Conservation (phyloP, 2,797 vertebrate genomes). For the Coreius guichenoti region DNA sequence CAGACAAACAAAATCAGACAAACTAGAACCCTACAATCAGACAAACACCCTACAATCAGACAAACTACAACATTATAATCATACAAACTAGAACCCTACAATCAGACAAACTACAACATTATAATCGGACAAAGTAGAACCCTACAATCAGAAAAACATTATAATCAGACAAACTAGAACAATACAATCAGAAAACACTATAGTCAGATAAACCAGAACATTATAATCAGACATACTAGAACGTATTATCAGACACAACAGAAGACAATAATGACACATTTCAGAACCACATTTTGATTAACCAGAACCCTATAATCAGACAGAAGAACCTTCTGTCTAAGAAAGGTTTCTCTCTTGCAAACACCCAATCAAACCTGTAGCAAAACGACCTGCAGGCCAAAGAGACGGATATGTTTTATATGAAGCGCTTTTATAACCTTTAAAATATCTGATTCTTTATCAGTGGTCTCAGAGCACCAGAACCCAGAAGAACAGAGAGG, state of each 20-base stretch:
- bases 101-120: background rate
- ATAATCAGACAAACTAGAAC: background rate
- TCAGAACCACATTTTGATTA: background rate
- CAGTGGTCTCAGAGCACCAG: background rate
- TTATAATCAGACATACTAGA: background rate
- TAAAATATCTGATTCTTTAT: slow-evolving; percentile 41
- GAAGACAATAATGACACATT: background rate
- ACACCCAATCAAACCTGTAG: background rate
- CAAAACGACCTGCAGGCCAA: background rate
- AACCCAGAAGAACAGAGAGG: slow-evolving; percentile 2
- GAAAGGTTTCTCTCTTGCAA: background rate
- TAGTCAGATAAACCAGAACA: background rate
- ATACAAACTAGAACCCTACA: background rate
- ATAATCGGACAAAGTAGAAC: background rate
- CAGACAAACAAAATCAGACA: background rate
- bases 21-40: too few species aligned
- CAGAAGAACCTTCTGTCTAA: background rate
- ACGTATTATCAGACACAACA: background rate
- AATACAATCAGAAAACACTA: background rate
- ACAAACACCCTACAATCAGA: background rate
- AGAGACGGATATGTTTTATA: background rate
- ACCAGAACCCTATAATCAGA: background rate
- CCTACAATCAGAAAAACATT: background rate
- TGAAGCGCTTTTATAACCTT: slow-evolving; percentile 38
- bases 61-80: background rate